Percentiles rank a stretch among this genome's conserved stretches.
Conservation (phyloP, 2,113 vertebrate genomes). For the Petroica traversi region DNA sequence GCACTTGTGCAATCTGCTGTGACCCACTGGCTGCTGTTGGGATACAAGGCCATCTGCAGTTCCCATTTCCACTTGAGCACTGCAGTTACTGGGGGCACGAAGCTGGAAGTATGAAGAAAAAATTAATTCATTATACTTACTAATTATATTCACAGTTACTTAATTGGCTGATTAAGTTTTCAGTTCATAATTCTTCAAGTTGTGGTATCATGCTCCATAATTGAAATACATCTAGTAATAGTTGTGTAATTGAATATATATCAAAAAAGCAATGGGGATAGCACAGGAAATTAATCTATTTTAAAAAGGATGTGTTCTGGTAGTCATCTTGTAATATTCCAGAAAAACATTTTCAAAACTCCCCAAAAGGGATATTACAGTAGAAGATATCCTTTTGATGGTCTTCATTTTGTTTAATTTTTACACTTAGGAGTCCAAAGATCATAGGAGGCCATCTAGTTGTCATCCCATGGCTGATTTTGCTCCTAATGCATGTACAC, state of each 20-base stretch:
- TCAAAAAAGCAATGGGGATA: background rate
- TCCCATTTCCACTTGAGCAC: background rate
- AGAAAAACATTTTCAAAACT: background rate
- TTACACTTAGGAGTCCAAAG: background rate
- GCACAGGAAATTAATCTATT: background rate
- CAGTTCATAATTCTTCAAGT: background rate
- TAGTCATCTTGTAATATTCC: background rate
- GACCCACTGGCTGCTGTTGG: background rate
- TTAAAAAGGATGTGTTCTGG: background rate
- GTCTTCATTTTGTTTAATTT: background rate
- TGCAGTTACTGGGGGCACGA: background rate
- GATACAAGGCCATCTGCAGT: background rate
- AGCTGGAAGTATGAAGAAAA: background rate
- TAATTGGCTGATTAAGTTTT: slow-evolving; percentile 13
- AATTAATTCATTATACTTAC: slow-evolving; percentile 15
- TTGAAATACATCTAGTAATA: background rate
- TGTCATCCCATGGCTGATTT: background rate
- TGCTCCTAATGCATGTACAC: background rate
- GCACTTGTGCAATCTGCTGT: background rate
- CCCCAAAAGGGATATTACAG: background rate
- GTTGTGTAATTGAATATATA: background rate
- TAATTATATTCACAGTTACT: background rate
- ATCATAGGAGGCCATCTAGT: background rate
- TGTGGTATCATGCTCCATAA: background rate
- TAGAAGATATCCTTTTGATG: background rate